These are phyloP conservation scores for Drosophila chauvacae DNA, from an alignment of 1,140 invertebrate genomes.

Conservation along the genomic window DNA sequence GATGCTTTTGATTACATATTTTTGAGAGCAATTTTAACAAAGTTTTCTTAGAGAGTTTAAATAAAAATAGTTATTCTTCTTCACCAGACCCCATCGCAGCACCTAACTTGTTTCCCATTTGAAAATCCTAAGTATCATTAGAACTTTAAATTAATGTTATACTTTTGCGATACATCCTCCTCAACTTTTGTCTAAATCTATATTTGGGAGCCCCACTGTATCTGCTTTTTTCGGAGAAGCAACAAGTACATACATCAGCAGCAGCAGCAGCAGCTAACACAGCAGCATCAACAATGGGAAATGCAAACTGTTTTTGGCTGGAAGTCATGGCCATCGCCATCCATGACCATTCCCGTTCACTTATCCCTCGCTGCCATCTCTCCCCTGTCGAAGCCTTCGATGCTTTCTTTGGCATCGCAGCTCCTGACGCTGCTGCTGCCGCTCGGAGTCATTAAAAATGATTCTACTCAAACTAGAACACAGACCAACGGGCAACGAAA, in stretches of 20 bases:
- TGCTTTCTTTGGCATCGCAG: conserved; percentile 25
- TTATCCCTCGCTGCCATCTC: conserved; percentile 44
- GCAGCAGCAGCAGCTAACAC: conserved; percentile 8
- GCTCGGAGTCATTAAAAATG: conserved; percentile 74
- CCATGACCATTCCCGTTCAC: conserved; percentile 39
- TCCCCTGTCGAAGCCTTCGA: conserved; percentile 4
- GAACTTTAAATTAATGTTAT: neutral
- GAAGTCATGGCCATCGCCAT: conserved; percentile 64
- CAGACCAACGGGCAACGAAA: conserved; percentile 48
- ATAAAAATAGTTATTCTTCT: too few relatives aligned
- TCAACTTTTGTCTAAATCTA: neutral
- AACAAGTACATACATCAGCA: conserved; percentile 27
- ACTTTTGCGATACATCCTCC: neutral
- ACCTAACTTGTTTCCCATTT: too few relatives aligned
- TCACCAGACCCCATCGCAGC: too few relatives aligned
- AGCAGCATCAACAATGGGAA: conserved; percentile 46
- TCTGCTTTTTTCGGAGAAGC: conserved; percentile 17
- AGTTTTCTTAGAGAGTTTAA: too few relatives aligned
- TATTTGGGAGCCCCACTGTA: conserved; percentile 16
- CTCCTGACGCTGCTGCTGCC: conserved; percentile 47
- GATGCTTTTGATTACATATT: too few relatives aligned
- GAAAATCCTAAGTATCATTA: neutral
- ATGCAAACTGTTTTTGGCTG: conserved; percentile 72
- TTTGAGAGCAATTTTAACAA: too few relatives aligned
- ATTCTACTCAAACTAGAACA: conserved; percentile 79